Conservation (phyloP, 92 coral and sea anemone genomes). For the Anthopleura xanthogrammica region DNA sequence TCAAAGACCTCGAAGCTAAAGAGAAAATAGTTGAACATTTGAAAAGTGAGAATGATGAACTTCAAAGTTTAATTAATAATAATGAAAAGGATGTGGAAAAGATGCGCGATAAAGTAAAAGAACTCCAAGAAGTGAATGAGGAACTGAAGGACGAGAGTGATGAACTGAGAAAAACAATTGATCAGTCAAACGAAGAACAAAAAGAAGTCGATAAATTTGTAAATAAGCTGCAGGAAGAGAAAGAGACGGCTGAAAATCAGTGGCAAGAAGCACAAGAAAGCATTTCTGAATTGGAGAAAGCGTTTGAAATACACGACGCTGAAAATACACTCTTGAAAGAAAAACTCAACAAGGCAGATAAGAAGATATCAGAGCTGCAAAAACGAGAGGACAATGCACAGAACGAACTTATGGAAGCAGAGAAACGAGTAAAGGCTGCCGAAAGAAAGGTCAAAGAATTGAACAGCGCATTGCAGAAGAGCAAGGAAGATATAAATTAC, state of each 20-base stretch:
- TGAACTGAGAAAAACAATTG: slow-evolving; percentile 29
- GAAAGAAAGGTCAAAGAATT: slow-evolving; percentile 34
- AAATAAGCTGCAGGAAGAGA: slow-evolving; percentile 36
- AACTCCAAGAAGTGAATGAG: slow-evolving; percentile 29
- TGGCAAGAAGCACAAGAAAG: slow-evolving; percentile 61
- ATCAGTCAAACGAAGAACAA: slow-evolving; percentile 39
- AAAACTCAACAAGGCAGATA: slow-evolving; percentile 55
- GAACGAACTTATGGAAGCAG: slow-evolving; percentile 36
- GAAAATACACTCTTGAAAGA: slow-evolving; percentile 42
- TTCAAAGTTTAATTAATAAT: slow-evolving; percentile 42
- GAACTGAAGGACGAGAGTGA: slow-evolving; percentile 50
- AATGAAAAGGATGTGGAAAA: slow-evolving; percentile 50
- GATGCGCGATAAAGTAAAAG: slow-evolving; percentile 48
- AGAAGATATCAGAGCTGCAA: slow-evolving; percentile 37
- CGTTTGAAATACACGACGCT: slow-evolving; percentile 61
- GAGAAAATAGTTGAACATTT: slow-evolving; percentile 49
- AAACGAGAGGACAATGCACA: slow-evolving; percentile 41
- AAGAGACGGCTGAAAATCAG: slow-evolving; percentile 43
- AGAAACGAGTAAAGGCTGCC: slow-evolving; percentile 41
- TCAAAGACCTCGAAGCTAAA: slow-evolving; percentile 50
- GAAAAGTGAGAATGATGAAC: slow-evolving; percentile 46
- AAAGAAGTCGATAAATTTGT: slow-evolving; percentile 50
- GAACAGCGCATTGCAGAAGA: slow-evolving; percentile 23
- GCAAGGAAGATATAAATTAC: slow-evolving; percentile 46
- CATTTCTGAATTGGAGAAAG: slow-evolving; percentile 59